Conservation (phyloP, 1,140 invertebrate species). For the Tetramorium simillimum region DNA sequence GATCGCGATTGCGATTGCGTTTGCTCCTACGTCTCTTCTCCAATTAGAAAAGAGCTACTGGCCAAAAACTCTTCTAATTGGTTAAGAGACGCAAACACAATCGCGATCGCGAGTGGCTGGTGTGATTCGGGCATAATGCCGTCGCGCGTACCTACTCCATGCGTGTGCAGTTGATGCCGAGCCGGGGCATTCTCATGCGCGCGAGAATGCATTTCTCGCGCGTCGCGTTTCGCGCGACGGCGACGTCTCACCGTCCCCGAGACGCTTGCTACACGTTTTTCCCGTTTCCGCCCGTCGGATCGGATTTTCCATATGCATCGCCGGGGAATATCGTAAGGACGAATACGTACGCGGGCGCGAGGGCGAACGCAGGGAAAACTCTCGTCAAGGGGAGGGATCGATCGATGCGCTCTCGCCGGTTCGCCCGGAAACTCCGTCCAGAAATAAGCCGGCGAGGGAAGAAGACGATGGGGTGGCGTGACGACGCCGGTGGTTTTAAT, state of each 20-base stretch:
- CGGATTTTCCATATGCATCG: constrained; percentile 43
- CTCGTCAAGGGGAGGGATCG: constrained; percentile 42
- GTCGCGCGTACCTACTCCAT: neutral
- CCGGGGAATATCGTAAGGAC: constrained; percentile 28
- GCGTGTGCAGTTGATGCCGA: constrained; percentile 1
- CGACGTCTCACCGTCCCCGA: neutral
- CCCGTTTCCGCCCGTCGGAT: constrained; percentile 22
- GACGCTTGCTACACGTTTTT: constrained; percentile 23
- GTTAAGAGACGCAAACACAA: too few relatives aligned
- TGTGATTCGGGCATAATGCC: too few relatives aligned
- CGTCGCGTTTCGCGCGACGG: neutral
- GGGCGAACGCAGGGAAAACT: constrained; percentile 15
- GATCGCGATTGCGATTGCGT: too few relatives aligned
- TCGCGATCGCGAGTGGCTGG: too few relatives aligned
- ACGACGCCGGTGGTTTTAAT: constrained; percentile 12
- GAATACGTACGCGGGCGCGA: constrained; percentile 28
- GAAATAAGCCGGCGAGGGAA: constrained; percentile 59
- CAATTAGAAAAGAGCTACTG: too few relatives aligned
- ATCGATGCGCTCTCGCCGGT: constrained; percentile 53
- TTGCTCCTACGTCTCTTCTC: too few relatives aligned
- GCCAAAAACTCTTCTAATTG: too few relatives aligned
- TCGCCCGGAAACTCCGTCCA: constrained; percentile 46
- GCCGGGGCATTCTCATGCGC: neutral
- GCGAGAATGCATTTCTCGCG: constrained; percentile 1
- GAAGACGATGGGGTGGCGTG: neutral